These are phyloP conservation scores for Ectemnius cavifrons DNA, from an alignment of 2,888 invertebrate species.

Conservation along the genomic window DNA sequence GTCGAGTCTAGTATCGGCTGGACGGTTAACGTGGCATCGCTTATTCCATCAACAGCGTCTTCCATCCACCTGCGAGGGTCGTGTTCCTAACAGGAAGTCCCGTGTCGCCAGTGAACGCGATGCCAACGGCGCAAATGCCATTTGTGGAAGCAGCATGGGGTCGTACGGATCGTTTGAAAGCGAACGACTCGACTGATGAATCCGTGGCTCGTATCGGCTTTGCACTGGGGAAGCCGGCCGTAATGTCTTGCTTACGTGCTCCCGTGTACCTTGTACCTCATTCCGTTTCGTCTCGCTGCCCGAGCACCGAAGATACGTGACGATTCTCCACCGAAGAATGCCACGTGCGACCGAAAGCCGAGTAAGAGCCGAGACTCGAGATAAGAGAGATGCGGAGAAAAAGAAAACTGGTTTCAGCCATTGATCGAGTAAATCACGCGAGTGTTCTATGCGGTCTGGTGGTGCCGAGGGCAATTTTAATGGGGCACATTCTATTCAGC, in stretches of 20 bases:
- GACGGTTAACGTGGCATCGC: slow-evolving; percentile 13
- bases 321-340: not conserved
- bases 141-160: slow-evolving; percentile 51
- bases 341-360: not conserved
- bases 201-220: slow-evolving; percentile 29
- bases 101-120: slow-evolving; percentile 29
- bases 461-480: not conserved
- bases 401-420: slow-evolving; percentile 1
- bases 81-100: slow-evolving; percentile 47
- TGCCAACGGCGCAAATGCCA: slow-evolving; percentile 39
- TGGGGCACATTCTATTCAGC: not conserved
- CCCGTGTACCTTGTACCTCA: slow-evolving; percentile 43
- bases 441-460: not conserved
- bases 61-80: slow-evolving; percentile 40
- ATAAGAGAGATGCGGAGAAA: not conserved
- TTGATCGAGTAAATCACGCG: slow-evolving; percentile 2
- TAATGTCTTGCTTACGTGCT: slow-evolving; percentile 44
- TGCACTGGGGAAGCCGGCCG: slow-evolving; percentile 20
- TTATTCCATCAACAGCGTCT: slow-evolving; percentile 28
- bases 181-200: slow-evolving; percentile 49
- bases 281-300: slow-evolving; percentile 47
- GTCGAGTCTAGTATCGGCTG: not conserved
- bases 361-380: no score
- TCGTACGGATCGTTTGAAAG: slow-evolving; percentile 42
- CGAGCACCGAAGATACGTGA: slow-evolving; percentile 7